Conservation (phyloP, 2,797 vertebrate genomes). For the Euthynnus affinis region DNA sequence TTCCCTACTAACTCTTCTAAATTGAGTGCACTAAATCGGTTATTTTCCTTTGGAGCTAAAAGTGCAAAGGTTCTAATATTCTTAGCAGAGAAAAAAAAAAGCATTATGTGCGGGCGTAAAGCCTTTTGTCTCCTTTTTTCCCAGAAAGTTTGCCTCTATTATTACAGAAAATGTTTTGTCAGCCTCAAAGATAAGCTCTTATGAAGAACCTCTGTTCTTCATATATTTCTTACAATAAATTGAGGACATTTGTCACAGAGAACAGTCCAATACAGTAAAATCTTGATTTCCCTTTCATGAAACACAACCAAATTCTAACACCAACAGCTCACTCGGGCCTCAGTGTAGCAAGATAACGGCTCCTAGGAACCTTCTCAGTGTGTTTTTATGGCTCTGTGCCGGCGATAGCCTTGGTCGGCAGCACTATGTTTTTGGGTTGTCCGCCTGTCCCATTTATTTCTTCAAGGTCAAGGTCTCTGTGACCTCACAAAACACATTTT, state of each 20-base stretch:
- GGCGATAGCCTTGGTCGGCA: too few relatives aligned
- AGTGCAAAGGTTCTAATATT: slow-evolving; percentile 61
- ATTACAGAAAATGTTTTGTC: slow-evolving; percentile 42
- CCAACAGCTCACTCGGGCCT: slow-evolving; percentile 16
- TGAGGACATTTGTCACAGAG: slow-evolving; percentile 62
- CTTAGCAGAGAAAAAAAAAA: slow-evolving; percentile 12
- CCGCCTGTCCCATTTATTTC: too few relatives aligned
- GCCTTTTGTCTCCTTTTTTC: slow-evolving; percentile 27
- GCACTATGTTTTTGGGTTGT: too few relatives aligned
- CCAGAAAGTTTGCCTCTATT: slow-evolving; percentile 52
- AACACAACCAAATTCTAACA: slow-evolving; percentile 19
- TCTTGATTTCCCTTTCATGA: slow-evolving; percentile 46
- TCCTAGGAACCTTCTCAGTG: not conserved
- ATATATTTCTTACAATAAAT: slow-evolving; percentile 58
- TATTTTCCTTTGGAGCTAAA: slow-evolving; percentile 59
- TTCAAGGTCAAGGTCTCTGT: too few relatives aligned
- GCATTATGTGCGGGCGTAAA: slow-evolving; percentile 18
- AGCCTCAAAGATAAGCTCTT: slow-evolving; percentile 55
- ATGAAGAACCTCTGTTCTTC: slow-evolving; percentile 51
- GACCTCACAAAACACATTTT: too few relatives aligned
- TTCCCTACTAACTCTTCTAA: slow-evolving; percentile 51
- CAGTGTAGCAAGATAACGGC: not conserved
- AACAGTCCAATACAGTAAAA: slow-evolving; percentile 42
- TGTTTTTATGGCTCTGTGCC: too few relatives aligned
- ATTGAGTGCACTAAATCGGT: slow-evolving; percentile 64